Conservation (phyloP, 2,113 vertebrate species). For the Engystomops pustulosus region DNA sequence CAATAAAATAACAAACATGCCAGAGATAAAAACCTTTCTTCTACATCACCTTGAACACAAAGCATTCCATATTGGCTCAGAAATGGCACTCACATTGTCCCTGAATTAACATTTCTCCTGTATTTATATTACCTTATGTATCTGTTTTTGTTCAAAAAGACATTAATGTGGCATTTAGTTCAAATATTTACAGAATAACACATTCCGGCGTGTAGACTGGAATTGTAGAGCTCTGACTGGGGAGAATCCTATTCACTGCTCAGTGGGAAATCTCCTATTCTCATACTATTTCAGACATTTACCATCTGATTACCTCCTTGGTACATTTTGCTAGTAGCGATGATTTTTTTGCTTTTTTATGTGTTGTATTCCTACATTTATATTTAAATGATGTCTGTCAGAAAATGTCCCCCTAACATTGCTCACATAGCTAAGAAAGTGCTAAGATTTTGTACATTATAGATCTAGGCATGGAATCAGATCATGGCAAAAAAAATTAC, state of each 20-base stretch:
- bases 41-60: conserved; percentile 1
- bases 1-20: background rate
- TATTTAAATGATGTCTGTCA: no score
- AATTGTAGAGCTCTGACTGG: background rate
- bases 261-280: no score
- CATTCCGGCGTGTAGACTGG: background rate
- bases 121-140: conserved; percentile 5
- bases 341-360: background rate
- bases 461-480: no score
- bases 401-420: no score
- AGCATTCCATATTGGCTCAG: background rate
- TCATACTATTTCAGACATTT: background rate
- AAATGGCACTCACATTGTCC: background rate
- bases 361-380: background rate
- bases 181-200: background rate
- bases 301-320: background rate
- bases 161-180: background rate
- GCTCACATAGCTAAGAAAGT: no score
- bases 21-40: background rate
- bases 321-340: no score
- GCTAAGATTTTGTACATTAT: no score
- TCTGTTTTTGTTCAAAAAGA: background rate
- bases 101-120: background rate
- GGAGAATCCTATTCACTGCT: background rate
- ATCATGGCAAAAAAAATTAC: no score